Evolutionary conservation across 64 coral and sea anemone species (phyloP).

Genomic region (Stichodactyla mertensii): DNA sequence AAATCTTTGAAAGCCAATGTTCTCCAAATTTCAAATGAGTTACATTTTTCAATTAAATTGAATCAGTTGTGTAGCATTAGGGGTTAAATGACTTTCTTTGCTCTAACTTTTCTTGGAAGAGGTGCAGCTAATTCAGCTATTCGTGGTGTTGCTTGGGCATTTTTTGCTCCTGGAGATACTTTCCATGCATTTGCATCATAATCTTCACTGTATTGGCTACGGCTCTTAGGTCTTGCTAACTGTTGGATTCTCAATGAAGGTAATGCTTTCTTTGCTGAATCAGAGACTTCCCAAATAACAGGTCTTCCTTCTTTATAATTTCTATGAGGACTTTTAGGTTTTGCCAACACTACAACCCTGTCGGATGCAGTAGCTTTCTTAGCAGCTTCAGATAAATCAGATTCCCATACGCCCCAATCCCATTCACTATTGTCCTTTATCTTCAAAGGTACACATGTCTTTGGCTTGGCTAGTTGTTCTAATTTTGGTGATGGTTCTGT

Average conservation of each 20-base stretch:
- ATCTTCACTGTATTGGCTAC: conserved; percentile 89
- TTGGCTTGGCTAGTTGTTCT: conserved; percentile 66
- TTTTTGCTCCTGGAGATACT: conserved; percentile 86
- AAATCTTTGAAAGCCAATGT: too few species aligned
- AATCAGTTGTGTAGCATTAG: neutral
- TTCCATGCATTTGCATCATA: conserved; percentile 85
- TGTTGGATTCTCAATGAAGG: conserved; percentile 91
- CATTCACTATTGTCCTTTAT: conserved; percentile 87
- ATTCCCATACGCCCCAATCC: conserved; percentile 98
- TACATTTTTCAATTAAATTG: too few species aligned
- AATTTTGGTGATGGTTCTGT: conserved; percentile 56
- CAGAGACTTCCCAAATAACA: conserved; percentile 77
- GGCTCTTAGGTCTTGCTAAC: conserved; percentile 83
- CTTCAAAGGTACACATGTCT: conserved; percentile 66
- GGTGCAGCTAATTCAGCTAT: conserved; percentile 82
- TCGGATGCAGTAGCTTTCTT: conserved; percentile 75
- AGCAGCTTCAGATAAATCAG: conserved; percentile 71
- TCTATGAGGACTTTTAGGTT: conserved; percentile 75
- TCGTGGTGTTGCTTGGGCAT: conserved; percentile 87
- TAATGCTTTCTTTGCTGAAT: conserved; percentile 68
- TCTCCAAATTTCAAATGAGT: too few species aligned
- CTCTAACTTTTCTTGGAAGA: conserved; percentile 78
- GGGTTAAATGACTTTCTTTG: conserved; percentile 64
- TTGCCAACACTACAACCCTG: conserved; percentile 41
- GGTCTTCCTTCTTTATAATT: conserved; percentile 86